phyloP scores from a whole-genome alignment of 2,113 vertebrate genomes.

The Aldabrachelys gigantea region DNA sequence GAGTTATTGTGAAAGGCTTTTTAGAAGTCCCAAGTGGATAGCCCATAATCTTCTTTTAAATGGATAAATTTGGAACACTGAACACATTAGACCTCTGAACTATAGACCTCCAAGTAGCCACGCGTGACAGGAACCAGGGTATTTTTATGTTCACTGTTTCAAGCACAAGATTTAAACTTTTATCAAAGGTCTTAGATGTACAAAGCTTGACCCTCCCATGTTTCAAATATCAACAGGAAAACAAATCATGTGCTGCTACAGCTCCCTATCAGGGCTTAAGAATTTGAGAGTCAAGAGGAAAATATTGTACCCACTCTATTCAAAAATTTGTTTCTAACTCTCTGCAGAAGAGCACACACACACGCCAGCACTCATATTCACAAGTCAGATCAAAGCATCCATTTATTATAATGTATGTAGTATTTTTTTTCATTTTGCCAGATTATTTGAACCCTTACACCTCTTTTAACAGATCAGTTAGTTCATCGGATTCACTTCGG shows the following conservation, averaged over 20 bases:
- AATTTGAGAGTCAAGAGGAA: neutral
- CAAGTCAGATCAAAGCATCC: conserved; percentile 1
- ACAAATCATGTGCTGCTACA: neutral
- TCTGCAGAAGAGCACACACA: neutral
- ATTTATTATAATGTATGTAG: conserved; percentile 1
- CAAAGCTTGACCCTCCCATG: neutral
- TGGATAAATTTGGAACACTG: conserved; percentile 77
- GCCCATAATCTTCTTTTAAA: conserved; percentile 80
- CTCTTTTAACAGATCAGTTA: conserved; percentile 1
- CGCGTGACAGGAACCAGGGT: neutral
- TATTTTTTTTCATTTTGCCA: conserved; percentile 16
- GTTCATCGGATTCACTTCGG: neutral
- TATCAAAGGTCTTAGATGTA: neutral
- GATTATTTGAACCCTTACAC: conserved; percentile 30
- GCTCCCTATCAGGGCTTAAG: neutral
- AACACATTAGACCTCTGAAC: conserved; percentile 40
- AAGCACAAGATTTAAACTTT: neutral
- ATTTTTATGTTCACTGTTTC: neutral
- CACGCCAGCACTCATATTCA: neutral
- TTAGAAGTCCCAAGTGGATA: conserved; percentile 76
- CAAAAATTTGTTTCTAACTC: neutral
- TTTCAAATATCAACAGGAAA: neutral
- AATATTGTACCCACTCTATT: neutral
- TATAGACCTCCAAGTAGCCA: conserved; percentile 29
- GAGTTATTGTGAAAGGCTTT: conserved; percentile 78